Percentiles rank a stretch among this genome's conserved stretches.
phyloP scores from a whole-genome alignment of 2,113 vertebrate species.

The Entomyzon cyanotis region DNA sequence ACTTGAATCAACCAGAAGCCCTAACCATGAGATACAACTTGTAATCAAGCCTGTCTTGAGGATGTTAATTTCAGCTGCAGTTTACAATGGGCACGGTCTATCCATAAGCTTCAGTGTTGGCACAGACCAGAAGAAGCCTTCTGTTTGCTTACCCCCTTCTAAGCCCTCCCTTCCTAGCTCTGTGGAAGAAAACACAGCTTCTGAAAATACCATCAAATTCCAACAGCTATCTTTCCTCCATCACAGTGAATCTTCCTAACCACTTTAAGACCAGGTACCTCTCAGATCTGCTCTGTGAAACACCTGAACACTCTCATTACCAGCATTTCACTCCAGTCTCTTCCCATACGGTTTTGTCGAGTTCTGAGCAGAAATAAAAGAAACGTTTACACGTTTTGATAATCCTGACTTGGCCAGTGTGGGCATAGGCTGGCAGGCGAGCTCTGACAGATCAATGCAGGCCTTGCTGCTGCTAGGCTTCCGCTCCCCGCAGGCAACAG shows the following conservation, averaged over 20 bases:
- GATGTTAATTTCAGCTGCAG: background rate
- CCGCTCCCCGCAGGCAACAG: background rate
- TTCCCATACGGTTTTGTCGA: background rate
- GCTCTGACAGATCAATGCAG: background rate
- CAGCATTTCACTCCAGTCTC: background rate
- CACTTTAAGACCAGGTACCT: background rate
- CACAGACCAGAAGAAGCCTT: background rate
- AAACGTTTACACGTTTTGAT: background rate
- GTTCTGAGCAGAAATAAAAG: background rate
- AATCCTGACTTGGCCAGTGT: background rate
- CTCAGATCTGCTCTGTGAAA: background rate
- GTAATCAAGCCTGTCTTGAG: background rate
- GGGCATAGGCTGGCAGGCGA: fast-evolving
- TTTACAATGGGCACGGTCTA: background rate
- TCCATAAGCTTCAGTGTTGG: background rate
- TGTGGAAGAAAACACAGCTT: background rate
- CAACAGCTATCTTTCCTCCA: background rate
- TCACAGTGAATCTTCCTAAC: background rate
- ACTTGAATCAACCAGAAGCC: background rate
- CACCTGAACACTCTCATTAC: background rate
- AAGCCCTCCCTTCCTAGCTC: background rate
- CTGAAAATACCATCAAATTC: background rate
- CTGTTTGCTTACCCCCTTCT: background rate
- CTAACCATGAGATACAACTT: background rate
- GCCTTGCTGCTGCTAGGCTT: background rate